phyloP scores from a whole-genome alignment of 2,888 invertebrate species.

The Sminthurides aquaticus region DNA sequence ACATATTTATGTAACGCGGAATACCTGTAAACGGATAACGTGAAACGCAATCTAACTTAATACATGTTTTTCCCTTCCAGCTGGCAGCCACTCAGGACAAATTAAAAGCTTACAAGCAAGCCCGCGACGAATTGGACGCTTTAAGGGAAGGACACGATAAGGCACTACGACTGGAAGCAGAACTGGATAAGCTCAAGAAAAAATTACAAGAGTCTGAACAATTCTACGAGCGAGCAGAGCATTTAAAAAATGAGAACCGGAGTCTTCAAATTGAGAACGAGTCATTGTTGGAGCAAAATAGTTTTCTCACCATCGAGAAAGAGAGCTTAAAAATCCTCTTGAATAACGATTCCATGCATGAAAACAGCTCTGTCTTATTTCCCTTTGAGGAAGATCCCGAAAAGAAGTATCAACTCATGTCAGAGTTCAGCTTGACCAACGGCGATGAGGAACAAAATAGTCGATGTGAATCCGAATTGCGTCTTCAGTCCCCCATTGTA shows the following conservation, averaged over 20 bases:
- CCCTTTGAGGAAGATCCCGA: conserved; percentile 6
- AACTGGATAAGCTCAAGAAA: conserved; percentile 36
- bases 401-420: not conserved
- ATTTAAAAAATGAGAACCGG: conserved; percentile 40
- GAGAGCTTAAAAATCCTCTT: conserved; percentile 25
- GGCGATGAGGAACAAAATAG: conserved; percentile 1
- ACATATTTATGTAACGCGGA: no score
- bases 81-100: conserved; percentile 33
- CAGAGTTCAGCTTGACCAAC: not conserved
- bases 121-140: conserved; percentile 41
- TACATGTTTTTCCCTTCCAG: conserved; percentile 18
- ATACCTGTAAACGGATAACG: not conserved
- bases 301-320: conserved; percentile 39
- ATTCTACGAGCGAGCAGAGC: conserved; percentile 38
- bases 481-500: not conserved
- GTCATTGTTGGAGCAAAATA: conserved; percentile 41
- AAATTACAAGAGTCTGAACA: conserved; percentile 41
- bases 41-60: not conserved
- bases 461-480: conserved; percentile 7
- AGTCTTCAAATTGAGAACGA: conserved; percentile 39
- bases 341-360: conserved; percentile 8
- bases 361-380: not conserved
- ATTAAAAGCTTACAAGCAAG: conserved; percentile 37
- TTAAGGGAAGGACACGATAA: conserved; percentile 41
- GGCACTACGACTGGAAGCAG: conserved; percentile 36